These are phyloP conservation scores for Bubo scandiacus DNA, from an alignment of 2,113 vertebrate genomes.

Conservation along the genomic window DNA sequence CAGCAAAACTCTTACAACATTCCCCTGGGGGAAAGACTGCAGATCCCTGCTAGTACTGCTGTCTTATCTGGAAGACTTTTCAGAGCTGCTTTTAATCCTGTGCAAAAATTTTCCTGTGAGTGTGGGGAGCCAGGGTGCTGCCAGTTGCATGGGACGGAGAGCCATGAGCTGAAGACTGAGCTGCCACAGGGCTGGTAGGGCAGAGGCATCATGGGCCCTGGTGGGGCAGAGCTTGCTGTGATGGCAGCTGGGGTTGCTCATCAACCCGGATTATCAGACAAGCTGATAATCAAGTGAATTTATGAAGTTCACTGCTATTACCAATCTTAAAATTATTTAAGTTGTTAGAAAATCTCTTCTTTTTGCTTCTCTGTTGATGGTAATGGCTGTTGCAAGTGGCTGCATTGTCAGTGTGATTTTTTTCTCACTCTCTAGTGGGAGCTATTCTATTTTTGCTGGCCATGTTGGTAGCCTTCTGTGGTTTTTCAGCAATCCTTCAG, in stretches of 20 bases:
- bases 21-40: neutral
- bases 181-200: neutral
- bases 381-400: neutral
- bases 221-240: neutral
- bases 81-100: neutral
- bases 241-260: fast-evolving
- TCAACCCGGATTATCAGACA: neutral
- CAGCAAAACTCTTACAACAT: neutral
- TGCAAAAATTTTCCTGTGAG: neutral
- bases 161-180: fast-evolving
- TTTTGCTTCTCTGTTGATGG: neutral
- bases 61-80: neutral
- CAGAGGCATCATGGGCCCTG: neutral
- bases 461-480: neutral
- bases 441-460: neutral
- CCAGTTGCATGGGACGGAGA: neutral
- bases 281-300: neutral
- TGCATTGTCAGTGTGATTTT: neutral
- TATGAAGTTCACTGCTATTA: neutral
- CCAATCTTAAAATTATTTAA: neutral
- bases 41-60: fast-evolving
- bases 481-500: neutral
- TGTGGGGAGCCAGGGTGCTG: neutral
- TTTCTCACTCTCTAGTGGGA: neutral
- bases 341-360: neutral